Conservation (phyloP, 2,113 vertebrate species). For the Zosterops borbonicus region DNA sequence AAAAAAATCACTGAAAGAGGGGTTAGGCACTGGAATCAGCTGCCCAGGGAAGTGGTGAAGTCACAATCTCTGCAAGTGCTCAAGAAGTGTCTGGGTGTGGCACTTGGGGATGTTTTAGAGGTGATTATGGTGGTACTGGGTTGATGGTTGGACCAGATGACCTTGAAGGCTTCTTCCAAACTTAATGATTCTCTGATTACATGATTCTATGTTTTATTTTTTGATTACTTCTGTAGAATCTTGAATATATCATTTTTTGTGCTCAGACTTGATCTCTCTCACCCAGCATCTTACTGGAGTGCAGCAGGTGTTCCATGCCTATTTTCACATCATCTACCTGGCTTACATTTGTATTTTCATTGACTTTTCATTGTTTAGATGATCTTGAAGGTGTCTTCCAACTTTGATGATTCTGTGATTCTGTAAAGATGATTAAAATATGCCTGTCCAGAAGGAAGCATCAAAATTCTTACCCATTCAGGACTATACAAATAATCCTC, state of each 20-base stretch:
- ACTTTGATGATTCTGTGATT: background rate
- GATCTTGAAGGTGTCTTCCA: background rate
- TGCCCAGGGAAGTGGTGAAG: background rate
- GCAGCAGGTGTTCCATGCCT: background rate
- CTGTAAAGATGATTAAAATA: background rate
- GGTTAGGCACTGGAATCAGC: too few species aligned
- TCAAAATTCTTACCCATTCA: background rate
- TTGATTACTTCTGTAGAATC: background rate
- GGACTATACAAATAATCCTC: background rate
- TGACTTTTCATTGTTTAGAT: background rate
- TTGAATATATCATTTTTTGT: background rate
- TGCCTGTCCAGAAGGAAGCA: background rate
- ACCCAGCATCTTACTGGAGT: background rate
- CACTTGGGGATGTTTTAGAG: background rate
- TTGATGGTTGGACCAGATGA: background rate
- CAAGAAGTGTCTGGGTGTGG: too few species aligned
- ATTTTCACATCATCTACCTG: background rate
- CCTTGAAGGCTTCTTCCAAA: background rate
- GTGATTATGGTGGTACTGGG: background rate
- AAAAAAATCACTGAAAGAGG: background rate
- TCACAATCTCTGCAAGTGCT: background rate
- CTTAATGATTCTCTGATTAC: background rate
- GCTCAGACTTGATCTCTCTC: background rate
- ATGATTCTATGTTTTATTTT: background rate
- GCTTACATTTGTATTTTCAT: background rate